phyloP scores from a whole-genome alignment of 1,140 invertebrate species.

The Drosophila bocqueti region DNA sequence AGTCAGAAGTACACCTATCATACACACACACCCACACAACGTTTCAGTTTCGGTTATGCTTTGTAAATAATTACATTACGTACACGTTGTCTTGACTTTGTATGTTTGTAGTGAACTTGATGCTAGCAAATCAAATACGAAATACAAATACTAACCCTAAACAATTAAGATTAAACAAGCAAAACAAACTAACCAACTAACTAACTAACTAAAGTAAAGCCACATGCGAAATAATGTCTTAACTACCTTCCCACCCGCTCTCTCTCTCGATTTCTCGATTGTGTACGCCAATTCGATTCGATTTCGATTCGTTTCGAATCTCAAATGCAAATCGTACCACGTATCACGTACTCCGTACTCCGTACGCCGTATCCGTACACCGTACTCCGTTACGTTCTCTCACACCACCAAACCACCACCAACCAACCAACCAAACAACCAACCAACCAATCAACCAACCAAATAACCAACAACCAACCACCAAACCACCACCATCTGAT shows the following conservation, averaged over 20 bases:
- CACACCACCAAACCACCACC: constrained; percentile 38
- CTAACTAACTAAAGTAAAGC: constrained; percentile 53
- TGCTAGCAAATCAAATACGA: constrained; percentile 70
- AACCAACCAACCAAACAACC: constrained; percentile 45
- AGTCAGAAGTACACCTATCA: constrained; percentile 8
- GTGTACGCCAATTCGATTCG: constrained; percentile 54
- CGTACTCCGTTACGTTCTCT: constrained; percentile 43
- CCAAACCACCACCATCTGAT: constrained; percentile 62
- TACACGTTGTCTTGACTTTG: constrained; percentile 78
- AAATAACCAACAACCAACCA: constrained; percentile 46
- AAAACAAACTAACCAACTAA: constrained; percentile 37
- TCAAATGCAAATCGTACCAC: constrained; percentile 42
- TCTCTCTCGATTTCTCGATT: constrained; percentile 65
- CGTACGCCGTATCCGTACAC: constrained; percentile 29
- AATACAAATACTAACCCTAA: constrained; percentile 67
- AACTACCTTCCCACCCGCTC: constrained; percentile 75
- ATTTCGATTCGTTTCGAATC: constrained; percentile 68
- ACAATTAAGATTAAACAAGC: constrained; percentile 58
- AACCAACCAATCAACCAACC: constrained; percentile 35
- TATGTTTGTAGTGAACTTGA: constrained; percentile 80
- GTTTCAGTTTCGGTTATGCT: constrained; percentile 79
- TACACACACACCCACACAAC: constrained; percentile 15
- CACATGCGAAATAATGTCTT: constrained; percentile 76
- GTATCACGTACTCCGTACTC: constrained; percentile 30
- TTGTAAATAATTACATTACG: constrained; percentile 81